Evolutionary conservation across 2,113 vertebrate genomes (phyloP).

Genomic region (Strix aluco): DNA sequence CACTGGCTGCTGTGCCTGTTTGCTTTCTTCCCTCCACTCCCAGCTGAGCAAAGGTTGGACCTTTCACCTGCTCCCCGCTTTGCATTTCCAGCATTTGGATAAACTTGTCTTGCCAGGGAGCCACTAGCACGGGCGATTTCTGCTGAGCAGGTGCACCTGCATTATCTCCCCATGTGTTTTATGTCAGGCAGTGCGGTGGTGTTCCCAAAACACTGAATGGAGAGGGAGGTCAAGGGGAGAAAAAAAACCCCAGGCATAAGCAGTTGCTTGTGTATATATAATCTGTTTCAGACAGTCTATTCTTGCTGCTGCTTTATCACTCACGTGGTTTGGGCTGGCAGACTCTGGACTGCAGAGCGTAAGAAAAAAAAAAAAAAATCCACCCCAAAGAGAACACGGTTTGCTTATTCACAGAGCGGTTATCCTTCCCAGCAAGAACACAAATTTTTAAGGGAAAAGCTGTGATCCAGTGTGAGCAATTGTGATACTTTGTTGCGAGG

Average conservation of each 20-base stretch:
- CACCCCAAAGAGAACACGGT: not conserved
- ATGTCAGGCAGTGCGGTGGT: not conserved
- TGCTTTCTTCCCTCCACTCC: not conserved
- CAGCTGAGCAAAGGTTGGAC: not conserved
- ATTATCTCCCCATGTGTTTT: not conserved
- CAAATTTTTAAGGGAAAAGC: not conserved
- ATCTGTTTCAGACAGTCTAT: not conserved
- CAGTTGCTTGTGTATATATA: not conserved
- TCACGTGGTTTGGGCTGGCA: not conserved
- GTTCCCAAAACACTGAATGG: not conserved
- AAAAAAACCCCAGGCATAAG: not conserved
- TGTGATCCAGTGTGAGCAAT: not conserved
- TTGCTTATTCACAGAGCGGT: not conserved
- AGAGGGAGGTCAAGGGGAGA: not conserved
- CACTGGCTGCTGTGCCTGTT: not conserved
- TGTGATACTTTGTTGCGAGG: not conserved
- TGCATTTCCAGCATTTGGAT: not conserved
- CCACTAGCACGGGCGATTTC: not conserved
- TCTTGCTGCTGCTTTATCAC: constrained; percentile 1
- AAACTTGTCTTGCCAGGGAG: not conserved
- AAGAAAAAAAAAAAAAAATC: not conserved
- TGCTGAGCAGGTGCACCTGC: not conserved
- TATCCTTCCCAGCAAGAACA: not conserved
- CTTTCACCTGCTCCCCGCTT: not conserved
- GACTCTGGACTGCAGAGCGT: not conserved